Evolutionary conservation across 2,888 invertebrate species (phyloP).

Genomic region (Lasioglossum vierecki): DNA sequence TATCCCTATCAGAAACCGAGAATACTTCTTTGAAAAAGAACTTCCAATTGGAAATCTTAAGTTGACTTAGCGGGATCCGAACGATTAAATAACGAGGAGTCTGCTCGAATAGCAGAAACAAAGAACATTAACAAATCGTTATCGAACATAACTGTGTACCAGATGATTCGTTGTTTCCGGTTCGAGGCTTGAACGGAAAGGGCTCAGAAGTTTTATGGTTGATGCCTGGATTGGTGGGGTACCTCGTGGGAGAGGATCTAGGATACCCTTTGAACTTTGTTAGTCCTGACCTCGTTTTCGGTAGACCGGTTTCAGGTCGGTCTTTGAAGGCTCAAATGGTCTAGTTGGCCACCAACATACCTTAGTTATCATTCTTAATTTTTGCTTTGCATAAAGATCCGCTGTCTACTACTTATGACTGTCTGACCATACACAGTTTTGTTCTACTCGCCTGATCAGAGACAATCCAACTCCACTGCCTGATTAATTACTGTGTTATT

Average conservation of each 20-base stretch:
- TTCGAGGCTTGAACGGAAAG: neutral
- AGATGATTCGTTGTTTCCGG: neutral
- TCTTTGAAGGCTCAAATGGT: neutral
- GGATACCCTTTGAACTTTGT: neutral
- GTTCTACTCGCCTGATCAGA: neutral
- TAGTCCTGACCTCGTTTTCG: neutral
- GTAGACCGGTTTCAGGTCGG: neutral
- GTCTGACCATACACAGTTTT: neutral
- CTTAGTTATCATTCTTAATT: neutral
- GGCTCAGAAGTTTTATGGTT: neutral
- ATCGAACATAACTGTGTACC: slow-evolving; percentile 85
- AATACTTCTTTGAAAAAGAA: slow-evolving; percentile 85
- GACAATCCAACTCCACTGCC: neutral
- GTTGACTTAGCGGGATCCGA: slow-evolving; percentile 96
- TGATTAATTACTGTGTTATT: neutral
- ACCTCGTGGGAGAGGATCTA: neutral
- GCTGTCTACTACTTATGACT: neutral
- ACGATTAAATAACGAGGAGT: slow-evolving; percentile 86
- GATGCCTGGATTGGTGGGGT: neutral
- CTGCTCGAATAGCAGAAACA: slow-evolving; percentile 78
- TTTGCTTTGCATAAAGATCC: neutral
- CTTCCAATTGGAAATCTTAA: slow-evolving; percentile 89
- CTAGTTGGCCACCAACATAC: neutral
- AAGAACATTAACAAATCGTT: slow-evolving; percentile 94
- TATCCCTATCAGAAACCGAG: slow-evolving; percentile 81